A percentile compares a stretch with the other conserved stretches of the same genome.
Evolutionary conservation across 92 coral and sea anemone species (phyloP).

Genomic region (Hydrozoanthus gracilis): DNA sequence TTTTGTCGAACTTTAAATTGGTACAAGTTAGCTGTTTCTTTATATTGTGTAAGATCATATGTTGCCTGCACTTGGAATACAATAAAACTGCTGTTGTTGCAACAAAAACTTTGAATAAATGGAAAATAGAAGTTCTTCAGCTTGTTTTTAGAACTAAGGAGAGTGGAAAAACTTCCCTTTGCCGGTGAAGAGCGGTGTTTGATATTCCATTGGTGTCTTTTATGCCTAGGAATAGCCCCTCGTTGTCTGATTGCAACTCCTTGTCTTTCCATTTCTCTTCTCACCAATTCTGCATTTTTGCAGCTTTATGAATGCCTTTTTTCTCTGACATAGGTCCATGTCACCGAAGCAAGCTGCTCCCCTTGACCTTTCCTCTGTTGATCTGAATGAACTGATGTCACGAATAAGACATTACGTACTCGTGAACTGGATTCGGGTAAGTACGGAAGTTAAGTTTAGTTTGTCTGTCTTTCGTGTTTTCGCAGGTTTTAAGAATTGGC

Average conservation of each 20-base stretch:
- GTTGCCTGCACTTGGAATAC: neutral
- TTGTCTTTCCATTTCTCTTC: too few species aligned
- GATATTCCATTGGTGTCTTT: too few species aligned
- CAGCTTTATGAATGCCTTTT: neutral
- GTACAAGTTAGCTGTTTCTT: neutral
- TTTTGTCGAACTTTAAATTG: neutral
- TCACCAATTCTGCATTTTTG: too few species aligned
- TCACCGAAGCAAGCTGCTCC: slow-evolving; percentile 51
- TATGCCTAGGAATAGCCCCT: too few species aligned
- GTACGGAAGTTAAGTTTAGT: slow-evolving; percentile 3
- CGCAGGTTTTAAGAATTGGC: too few species aligned
- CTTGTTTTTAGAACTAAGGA: too few species aligned
- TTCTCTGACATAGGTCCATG: slow-evolving; percentile 39
- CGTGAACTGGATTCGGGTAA: slow-evolving; percentile 93
- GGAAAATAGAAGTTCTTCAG: too few species aligned
- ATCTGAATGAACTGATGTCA: slow-evolving; percentile 83
- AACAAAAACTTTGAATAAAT: neutral
- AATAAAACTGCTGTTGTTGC: neutral
- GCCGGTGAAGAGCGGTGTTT: too few species aligned
- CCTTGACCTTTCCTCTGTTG: slow-evolving; percentile 78
- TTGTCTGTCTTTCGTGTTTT: too few species aligned
- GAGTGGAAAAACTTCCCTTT: too few species aligned
- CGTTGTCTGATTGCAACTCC: too few species aligned
- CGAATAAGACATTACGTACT: slow-evolving; percentile 94
- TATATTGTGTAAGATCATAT: neutral